Conservation (phyloP, 2,888 invertebrate species). For the Melieria picta region DNA sequence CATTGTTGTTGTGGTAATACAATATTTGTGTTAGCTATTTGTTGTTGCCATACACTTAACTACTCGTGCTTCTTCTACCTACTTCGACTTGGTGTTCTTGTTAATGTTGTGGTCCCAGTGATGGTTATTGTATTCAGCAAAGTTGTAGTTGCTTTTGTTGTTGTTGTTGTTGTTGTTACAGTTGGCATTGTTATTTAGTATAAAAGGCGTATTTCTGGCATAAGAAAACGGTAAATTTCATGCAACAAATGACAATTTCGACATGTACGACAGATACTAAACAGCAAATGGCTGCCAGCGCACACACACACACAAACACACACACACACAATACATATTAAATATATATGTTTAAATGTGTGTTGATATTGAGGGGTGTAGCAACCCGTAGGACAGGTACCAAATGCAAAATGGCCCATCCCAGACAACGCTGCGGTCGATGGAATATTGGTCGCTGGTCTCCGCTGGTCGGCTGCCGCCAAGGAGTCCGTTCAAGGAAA, state of each 20-base stretch:
- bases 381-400: too few species aligned
- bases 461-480: too few species aligned
- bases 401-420: too few species aligned
- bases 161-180: neutral
- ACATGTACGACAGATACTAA: slow-evolving; percentile 47
- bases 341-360: too few species aligned
- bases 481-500: slow-evolving; percentile 23
- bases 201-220: slow-evolving; percentile 39
- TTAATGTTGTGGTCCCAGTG: too few species aligned
- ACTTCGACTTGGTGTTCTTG: too few species aligned
- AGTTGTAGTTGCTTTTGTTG: neutral
- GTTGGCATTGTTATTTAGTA: slow-evolving; percentile 24
- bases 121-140: neutral
- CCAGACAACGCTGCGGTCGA: too few species aligned
- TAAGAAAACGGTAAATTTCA: slow-evolving; percentile 59
- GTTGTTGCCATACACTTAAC: too few species aligned
- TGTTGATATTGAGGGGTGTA: too few species aligned
- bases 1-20: slow-evolving; percentile 1
- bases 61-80: too few species aligned
- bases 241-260: slow-evolving; percentile 52
- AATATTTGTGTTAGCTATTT: too few species aligned
- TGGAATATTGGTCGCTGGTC: too few species aligned
- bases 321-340: neutral
- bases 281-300: slow-evolving; percentile 32
- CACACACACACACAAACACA: slow-evolving; percentile 17